Evolutionary conservation across 2,888 invertebrate species (phyloP), one percentile per base, ranked within the genome.

Genomic region (Tillus elongatus): DNA sequence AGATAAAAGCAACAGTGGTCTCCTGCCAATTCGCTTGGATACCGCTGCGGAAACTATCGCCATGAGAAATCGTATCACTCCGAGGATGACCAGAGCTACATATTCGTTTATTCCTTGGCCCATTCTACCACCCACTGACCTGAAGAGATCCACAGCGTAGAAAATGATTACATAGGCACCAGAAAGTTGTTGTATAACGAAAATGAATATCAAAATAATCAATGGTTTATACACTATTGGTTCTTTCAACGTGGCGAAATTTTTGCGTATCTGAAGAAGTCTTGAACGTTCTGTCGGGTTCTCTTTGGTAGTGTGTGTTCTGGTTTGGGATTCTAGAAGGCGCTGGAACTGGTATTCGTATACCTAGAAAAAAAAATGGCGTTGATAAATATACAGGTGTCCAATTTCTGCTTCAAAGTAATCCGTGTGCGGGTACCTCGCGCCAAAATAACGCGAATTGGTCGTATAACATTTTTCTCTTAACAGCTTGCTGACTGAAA

Each of bases 131-230:
- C 69, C 69, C 15, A 73, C 59, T 42, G 67, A 57, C 15, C 63
- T 54, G 45, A 74, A 72, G 11, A 74, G 54, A 13, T 71, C 69
- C 3, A 73, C 66, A 0, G 74, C 72, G 47, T 75, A 75, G 52
- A 75, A 74, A 36, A 75, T 71, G 1, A 75, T 65, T 1, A 71
- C 71, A 50, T 75, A 76, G 1, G 67, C 66, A 3, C 74, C 74
- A 2, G 73, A 70, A 1, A 72, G 47, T 55, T 76, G 76, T 57
- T 76, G 76, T 13, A 74, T 60, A 3, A 71, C 24, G 45, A 75
- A 69, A 13, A 74, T 44, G 2, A 64, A 26, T 1, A 68, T 40
- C 1, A 75, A 57, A 12, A 75, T 62, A 2, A 65, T 29, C 1
- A 71, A 49, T 1, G 76, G 76, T 44, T 72, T 72, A 49, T 70